A percentile compares a stretch with the other conserved stretches of the same genome.
These are phyloP conservation scores for Piscicola geometra DNA, from an alignment of 2,888 invertebrate genomes.

Conservation along the genomic window DNA sequence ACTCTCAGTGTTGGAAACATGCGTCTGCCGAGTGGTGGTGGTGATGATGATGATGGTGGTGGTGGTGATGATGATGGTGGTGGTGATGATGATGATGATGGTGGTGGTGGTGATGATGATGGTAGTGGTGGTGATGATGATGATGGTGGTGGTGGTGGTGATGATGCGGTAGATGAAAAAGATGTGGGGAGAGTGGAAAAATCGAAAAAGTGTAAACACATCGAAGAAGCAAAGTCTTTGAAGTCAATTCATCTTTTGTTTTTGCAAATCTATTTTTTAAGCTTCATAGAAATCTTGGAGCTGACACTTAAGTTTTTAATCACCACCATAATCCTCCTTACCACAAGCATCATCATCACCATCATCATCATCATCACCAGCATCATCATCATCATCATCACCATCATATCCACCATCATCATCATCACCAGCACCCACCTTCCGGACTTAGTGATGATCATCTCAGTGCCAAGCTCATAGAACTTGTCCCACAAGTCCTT, in stretches of 20 bases:
- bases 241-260: no score
- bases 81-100: background rate
- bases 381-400: no score
- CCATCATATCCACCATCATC: no score
- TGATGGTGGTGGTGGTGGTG: background rate
- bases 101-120: background rate
- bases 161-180: background rate
- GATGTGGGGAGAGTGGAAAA: background rate
- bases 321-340: no score
- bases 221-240: constrained; percentile 13
- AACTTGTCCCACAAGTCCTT: constrained; percentile 38
- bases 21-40: constrained; percentile 63
- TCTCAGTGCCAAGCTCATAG: constrained; percentile 37
- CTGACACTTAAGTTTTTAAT: no score
- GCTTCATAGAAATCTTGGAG: no score
- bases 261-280: no score
- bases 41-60: background rate
- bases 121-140: background rate
- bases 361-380: no score
- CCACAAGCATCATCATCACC: no score
- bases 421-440: no score
- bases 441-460: constrained; percentile 38
- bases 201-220: background rate
- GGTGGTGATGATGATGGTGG: background rate
- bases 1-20: constrained; percentile 97